A percentile compares a stretch with the other conserved stretches of the same genome.
phyloP scores from a whole-genome alignment of 1,140 invertebrate genomes.

The Drosophila persimilis region DNA sequence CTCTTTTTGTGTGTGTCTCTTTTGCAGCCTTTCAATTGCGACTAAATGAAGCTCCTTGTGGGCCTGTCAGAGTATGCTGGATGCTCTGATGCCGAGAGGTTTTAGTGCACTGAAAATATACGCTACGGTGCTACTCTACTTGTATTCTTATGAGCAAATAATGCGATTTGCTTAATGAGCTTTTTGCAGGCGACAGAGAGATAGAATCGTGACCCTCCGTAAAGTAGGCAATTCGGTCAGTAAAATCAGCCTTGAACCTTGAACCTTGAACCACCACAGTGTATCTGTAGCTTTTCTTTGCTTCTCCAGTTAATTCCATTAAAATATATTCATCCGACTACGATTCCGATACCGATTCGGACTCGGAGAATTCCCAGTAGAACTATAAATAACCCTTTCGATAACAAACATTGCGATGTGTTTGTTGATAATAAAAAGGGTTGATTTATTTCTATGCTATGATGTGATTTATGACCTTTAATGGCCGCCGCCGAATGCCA shows the following conservation, averaged over 20 bases:
- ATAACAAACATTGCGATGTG: constrained; percentile 81
- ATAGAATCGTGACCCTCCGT: neutral
- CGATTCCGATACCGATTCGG: neutral
- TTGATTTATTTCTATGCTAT: constrained; percentile 81
- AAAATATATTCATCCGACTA: constrained; percentile 42
- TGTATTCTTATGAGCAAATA: constrained; percentile 67
- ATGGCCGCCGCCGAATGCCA: constrained; percentile 52
- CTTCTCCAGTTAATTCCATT: constrained; percentile 57
- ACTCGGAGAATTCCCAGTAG: constrained; percentile 43
- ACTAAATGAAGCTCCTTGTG: constrained; percentile 69
- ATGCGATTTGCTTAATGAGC: constrained; percentile 77
- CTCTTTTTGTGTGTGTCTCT: constrained; percentile 11
- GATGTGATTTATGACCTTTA: constrained; percentile 80
- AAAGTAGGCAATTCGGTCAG: constrained; percentile 63
- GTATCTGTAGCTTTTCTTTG: neutral
- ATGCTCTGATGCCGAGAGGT: constrained; percentile 3
- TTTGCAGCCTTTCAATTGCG: constrained; percentile 64
- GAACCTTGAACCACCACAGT: constrained; percentile 9
- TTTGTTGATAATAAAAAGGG: constrained; percentile 81
- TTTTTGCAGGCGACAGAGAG: constrained; percentile 9
- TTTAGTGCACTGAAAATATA: constrained; percentile 66
- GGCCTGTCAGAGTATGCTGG: constrained; percentile 54
- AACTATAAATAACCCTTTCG: constrained; percentile 80
- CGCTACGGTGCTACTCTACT: neutral
- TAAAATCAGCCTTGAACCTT: constrained; percentile 62